A percentile compares a stretch with the other conserved stretches of the same genome.
Conservation (phyloP, 2,113 vertebrate species). For the Monarcha castaneiventris region DNA sequence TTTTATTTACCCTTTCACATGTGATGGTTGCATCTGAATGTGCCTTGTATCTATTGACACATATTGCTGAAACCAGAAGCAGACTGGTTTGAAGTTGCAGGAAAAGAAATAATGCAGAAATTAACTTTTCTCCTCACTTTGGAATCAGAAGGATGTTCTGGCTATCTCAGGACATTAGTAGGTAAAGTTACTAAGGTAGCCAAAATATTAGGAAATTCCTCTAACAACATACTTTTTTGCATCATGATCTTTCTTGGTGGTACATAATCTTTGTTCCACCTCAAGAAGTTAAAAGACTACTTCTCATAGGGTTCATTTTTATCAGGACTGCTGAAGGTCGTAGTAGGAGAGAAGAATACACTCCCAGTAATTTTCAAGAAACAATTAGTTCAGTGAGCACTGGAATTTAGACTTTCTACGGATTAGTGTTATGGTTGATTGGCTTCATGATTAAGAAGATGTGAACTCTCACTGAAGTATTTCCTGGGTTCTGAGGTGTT, state of each 20-base stretch:
- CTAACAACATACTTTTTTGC: background rate
- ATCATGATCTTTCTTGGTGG: background rate
- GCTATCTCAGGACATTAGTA: background rate
- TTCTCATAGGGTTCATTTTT: background rate
- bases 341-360: background rate
- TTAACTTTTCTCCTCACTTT: background rate
- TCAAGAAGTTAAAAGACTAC: background rate
- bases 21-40: background rate
- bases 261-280: background rate
- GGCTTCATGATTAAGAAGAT: background rate
- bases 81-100: background rate
- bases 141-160: background rate
- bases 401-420: background rate
- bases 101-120: background rate
- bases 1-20: background rate
- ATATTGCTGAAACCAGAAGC: background rate
- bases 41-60: background rate
- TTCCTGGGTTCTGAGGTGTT: background rate
- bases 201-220: background rate
- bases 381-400: background rate
- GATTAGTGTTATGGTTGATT: background rate
- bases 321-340: background rate
- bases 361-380: background rate
- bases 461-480: background rate
- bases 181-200: background rate